Base-by-base conservation (phyloP, 2,888 invertebrate genomes). In the Conops quadrifasciatus region DNA sequence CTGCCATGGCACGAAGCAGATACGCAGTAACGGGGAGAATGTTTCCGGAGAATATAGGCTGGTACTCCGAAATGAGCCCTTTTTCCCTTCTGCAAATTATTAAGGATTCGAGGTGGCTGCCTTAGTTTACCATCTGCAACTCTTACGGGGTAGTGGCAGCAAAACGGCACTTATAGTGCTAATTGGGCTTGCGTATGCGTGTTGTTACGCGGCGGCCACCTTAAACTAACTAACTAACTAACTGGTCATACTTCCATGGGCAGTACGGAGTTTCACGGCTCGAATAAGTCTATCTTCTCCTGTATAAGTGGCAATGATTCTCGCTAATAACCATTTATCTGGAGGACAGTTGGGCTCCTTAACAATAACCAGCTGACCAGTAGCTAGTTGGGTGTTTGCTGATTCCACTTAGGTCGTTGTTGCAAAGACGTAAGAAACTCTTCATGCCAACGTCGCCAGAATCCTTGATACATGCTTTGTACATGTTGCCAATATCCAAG, bases 231-330 rank as follows among this genome's bases (percentile, higher is more conserved):
- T n/a, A n/a, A n/a, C n/a, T n/a, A n/a, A n/a, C n/a, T n/a, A n/a
- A n/a, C 53, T 56, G 24, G 24, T 21, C 53, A 56, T 11, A 1
- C 13, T 13, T 56, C 1, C 11, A 24, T 24, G 21, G 9, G 21
- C 24, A 3, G 21, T 21, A 4, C 58, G 26, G 11, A 58, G 58
- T 58, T 16, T 24, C 21, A 26, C 16, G 9, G 26, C 28, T 16
- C 24, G 26, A 11, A 58, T 16, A 26, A 26, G 71, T 5, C 43
- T 71, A 15, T 79, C 78, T 71, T 85, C 84, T 2, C 83, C 83
- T 53, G 80, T 80, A 53, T 82, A 83, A 51, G 81, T 82, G 68
- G 83, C 81, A 21, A 82, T 82, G 15, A 82, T 81, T 73, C 81
- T 82, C 69, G 81, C 75, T 62, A 58, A 16, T 26, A n/a, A 19